Evolutionary conservation across 2,113 vertebrate species (phyloP).

Genomic region (Sorex fumeus): DNA sequence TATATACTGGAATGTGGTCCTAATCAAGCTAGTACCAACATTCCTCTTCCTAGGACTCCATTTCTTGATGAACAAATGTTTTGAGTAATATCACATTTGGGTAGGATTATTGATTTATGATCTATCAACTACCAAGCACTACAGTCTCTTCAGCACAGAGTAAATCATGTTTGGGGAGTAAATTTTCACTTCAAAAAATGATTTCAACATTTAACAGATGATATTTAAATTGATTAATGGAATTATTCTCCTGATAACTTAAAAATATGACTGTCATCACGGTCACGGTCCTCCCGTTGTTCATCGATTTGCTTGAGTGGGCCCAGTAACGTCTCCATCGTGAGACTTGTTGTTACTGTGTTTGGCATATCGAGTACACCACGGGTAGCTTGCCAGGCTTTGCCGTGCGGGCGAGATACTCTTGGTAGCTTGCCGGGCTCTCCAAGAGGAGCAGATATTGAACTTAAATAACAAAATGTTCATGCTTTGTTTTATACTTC

Average conservation of each 20-base stretch:
- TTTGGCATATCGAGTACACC: too few species aligned
- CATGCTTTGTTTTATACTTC: slow-evolving; percentile 14
- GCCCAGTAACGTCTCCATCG: too few species aligned
- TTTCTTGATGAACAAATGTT: background rate
- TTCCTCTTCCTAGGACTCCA: too few species aligned
- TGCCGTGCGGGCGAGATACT: too few species aligned
- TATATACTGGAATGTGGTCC: background rate
- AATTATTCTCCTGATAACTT: slow-evolving; percentile 46
- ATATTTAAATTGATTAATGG: slow-evolving; percentile 23
- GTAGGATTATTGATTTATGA: background rate
- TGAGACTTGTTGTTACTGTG: too few species aligned
- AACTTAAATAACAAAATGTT: slow-evolving; percentile 59
- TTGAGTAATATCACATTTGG: background rate
- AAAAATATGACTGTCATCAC: background rate
- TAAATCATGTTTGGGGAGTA: background rate
- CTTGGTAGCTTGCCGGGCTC: too few species aligned
- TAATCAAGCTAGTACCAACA: background rate
- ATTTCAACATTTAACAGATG: slow-evolving; percentile 22
- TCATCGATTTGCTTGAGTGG: too few species aligned
- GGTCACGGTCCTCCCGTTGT: too few species aligned
- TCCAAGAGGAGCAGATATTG: too few species aligned
- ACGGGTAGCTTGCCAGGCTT: too few species aligned
- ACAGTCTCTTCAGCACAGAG: background rate
- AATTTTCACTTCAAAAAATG: background rate
- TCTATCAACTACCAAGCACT: background rate